These are phyloP conservation scores for Apeira syringaria DNA, from an alignment of 2,888 invertebrate species.

Conservation along the genomic window DNA sequence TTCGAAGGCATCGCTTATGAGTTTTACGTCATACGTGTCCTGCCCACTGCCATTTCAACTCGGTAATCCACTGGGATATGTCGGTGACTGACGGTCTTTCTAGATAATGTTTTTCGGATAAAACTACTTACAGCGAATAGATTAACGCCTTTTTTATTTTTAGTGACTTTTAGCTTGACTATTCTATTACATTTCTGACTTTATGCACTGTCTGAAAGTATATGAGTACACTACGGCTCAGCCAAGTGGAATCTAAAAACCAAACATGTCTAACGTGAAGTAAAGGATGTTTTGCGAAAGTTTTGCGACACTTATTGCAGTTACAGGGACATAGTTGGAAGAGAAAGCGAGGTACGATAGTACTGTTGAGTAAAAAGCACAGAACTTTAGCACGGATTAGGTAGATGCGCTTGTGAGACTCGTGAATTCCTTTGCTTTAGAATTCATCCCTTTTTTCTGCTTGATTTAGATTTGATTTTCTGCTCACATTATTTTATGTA, in stretches of 20 bases:
- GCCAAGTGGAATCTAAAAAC: constrained; percentile 58
- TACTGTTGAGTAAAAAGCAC: constrained; percentile 20
- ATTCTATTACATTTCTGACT: no score
- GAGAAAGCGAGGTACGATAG: constrained; percentile 23
- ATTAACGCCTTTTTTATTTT: no score
- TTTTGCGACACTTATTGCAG: constrained; percentile 70
- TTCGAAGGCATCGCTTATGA: no score
- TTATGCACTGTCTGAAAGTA: constrained; percentile 4
- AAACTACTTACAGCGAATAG: no score
- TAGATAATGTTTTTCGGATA: no score
- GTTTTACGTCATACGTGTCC: no score
- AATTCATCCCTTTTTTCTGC: neutral
- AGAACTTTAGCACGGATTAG: constrained; percentile 15
- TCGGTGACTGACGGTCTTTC: no score
- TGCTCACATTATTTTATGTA: no score
- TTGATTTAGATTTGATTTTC: no score
- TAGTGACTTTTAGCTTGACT: no score
- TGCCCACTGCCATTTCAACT: no score
- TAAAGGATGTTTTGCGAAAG: constrained; percentile 65
- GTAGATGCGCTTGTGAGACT: constrained; percentile 1
- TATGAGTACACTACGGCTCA: constrained; percentile 3
- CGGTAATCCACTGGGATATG: no score
- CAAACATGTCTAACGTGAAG: constrained; percentile 63
- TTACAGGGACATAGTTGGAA: constrained; percentile 37
- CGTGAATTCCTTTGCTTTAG: neutral